A percentile compares a stretch with the other conserved stretches of the same genome.
These are phyloP conservation scores for Stenurella melanura DNA, from an alignment of 2,888 invertebrate species.

Conservation along the genomic window DNA sequence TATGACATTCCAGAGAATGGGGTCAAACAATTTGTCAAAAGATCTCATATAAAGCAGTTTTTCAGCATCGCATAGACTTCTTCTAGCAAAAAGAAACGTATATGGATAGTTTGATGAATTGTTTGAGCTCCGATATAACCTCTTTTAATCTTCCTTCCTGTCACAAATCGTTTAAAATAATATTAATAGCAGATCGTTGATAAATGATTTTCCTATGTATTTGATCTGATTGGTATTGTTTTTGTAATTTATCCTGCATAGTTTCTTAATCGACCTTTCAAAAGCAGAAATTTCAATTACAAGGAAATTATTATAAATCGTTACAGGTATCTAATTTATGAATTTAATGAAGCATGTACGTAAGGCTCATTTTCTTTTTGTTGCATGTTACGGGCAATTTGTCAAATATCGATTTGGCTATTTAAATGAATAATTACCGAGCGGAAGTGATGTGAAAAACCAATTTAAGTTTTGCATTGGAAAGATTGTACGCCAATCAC, in stretches of 20 bases:
- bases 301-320: slow-evolving; percentile 59
- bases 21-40: slow-evolving; percentile 31
- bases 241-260: slow-evolving; percentile 47
- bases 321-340: slow-evolving; percentile 50
- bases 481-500: slow-evolving; percentile 51
- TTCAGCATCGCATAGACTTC: slow-evolving; percentile 16
- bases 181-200: slow-evolving; percentile 53
- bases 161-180: slow-evolving; percentile 55
- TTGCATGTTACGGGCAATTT: slow-evolving; percentile 46
- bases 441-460: slow-evolving; percentile 48
- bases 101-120: slow-evolving; percentile 53
- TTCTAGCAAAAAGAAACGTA: slow-evolving; percentile 20
- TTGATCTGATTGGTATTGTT: slow-evolving; percentile 50
- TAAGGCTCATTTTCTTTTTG: slow-evolving; percentile 32
- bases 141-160: slow-evolving; percentile 53
- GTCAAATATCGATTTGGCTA: slow-evolving; percentile 45
- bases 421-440: slow-evolving; percentile 50
- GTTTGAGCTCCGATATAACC: slow-evolving; percentile 43
- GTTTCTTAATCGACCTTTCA: slow-evolving; percentile 60
- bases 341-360: slow-evolving; percentile 30
- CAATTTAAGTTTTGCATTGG: slow-evolving; percentile 51
- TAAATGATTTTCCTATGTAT: slow-evolving; percentile 53
- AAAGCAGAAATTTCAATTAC: slow-evolving; percentile 58
- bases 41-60: slow-evolving; percentile 29
- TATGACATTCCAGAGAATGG: slow-evolving; percentile 20